Base-by-base conservation (phyloP, 2,113 vertebrate genomes). In the Hyperoodon ampullatus region DNA sequence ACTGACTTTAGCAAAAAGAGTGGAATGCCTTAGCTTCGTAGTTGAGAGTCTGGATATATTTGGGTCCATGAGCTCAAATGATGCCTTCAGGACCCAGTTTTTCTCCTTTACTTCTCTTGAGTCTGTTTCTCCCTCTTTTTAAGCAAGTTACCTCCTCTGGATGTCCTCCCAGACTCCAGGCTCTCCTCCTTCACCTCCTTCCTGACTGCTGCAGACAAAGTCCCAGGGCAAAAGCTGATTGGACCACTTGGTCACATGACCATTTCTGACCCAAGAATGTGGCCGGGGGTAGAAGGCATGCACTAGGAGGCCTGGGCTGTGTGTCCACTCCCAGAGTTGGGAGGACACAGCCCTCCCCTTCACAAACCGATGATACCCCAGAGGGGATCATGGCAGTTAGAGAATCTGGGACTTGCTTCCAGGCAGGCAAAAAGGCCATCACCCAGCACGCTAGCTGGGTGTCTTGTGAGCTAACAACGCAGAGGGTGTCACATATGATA, bases 401-500 rank as follows among this genome's bases (percentile, higher is more conserved):
- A 71, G 26, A 44, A 35, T 30, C 23, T 28, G 28, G 21, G 72
- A 19, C 33, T 1, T 11, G 28, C 24, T 18, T 9, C 28, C 72
- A 23, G 55, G 30, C 23, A 63, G 21, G 19, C 35, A 66, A 16
- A 66, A 9, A 6, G 35, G 6, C 23, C 47, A 7, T 0, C 3
- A 24, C n/a, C 19, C 9, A 0, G 58, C 7, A 6, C 9, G 3
- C 23, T 0, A 15, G 39, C 3, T 16, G 16, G 63, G 26, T 53
- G n/a, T 2, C 18, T 7, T 2, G 1, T 3, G 4, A 18, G 53
- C 74, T 8, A 0, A 33, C n/a, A 0, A 14, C 26, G 3, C 8
- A 3, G 3, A 24, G 3, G 0, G 13, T 5, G 0, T 0, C 6
- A 1, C 4, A 2, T 1, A 1, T 8, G 26, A 23, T 12, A 9